These are phyloP conservation scores for Fissipunctia ypsillon DNA, from an alignment of 2,888 invertebrate species.

Conservation along the genomic window DNA sequence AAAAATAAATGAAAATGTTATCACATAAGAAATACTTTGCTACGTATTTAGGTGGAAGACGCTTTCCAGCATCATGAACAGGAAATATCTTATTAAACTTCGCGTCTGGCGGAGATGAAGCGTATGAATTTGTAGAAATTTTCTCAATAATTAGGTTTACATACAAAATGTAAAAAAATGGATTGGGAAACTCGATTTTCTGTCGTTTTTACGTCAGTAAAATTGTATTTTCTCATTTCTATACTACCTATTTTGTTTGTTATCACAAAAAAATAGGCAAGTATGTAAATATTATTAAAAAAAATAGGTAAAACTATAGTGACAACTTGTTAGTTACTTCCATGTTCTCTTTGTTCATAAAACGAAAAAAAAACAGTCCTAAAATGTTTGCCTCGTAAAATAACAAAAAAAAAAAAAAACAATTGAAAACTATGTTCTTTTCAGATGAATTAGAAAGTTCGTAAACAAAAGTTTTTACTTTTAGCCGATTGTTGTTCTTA, in stretches of 20 bases:
- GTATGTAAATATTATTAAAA: too few relatives aligned
- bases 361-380: background rate
- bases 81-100: constrained; percentile 75
- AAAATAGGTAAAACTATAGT: too few relatives aligned
- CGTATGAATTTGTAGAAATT: constrained; percentile 66
- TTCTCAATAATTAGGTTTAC: constrained; percentile 68
- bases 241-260: background rate
- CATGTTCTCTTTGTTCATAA: background rate
- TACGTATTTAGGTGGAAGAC: constrained; percentile 42
- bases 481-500: constrained; percentile 72
- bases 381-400: background rate
- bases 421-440: constrained; percentile 62
- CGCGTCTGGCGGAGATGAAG: constrained; percentile 65
- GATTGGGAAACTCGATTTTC: constrained; percentile 38
- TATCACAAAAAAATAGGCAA: too few relatives aligned
- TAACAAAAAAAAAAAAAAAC: constrained; percentile 3
- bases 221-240: constrained; percentile 13
- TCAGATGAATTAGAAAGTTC: constrained; percentile 74
- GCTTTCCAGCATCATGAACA: constrained; percentile 67
- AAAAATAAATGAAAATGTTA: constrained; percentile 12
- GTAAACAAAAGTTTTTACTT: constrained; percentile 73
- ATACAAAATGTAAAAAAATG: constrained; percentile 57
- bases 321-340: background rate
- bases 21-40: constrained; percentile 59
- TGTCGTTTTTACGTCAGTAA: constrained; percentile 18